Evolutionary conservation across 2,888 invertebrate genomes (phyloP), one percentile per base, ranked within the genome.

Genomic region (Eurytoma adleriae): DNA sequence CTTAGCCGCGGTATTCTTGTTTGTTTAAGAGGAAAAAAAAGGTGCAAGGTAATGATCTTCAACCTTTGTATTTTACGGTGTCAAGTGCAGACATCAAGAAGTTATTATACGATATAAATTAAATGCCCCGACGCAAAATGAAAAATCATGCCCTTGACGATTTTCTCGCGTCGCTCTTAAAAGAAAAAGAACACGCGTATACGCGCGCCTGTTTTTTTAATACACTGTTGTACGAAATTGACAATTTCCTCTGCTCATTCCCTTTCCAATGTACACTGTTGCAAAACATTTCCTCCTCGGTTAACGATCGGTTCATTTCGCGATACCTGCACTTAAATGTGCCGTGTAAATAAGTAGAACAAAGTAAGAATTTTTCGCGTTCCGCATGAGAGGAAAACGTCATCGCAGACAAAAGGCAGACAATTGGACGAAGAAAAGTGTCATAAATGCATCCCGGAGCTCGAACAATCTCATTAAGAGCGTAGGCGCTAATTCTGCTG

Each of bases 41-140:
- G 52, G 16, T 52, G 72, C 72, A 62, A 72, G 72, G 72, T 62
- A 72, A 72, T 50, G n/a, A 24, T 50, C 13, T 68, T 54, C 27
- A 50, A 24, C 20, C n/a, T 27, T 27, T 40, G 1, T 18, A 40
- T 24, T 64, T 66, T 67, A 52, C n/a, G 27, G 56, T 56, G 70
- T 64, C 30, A 52, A 57, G 66, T 30, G 56, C 57, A 59, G 57
- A 50, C n/a, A 27, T 57, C 70, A 56, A 54, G 5, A 12, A 50
- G 27, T 71, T 48, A 20, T 54, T n/a, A 27, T 56, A 12, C 14
- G 52, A n/a, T 24, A 52, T 59, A 78, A 78, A 78, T 78, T 61
- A 78, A 72, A 14, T 10, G 48, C 7, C 27, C n/a, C 18, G 69
- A 4, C 16, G 18, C 1, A 10, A 56, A 73, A 66, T 66, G 64